Base-by-base conservation (phyloP, 2,888 invertebrate species). In the Parnassius glacialis region DNA sequence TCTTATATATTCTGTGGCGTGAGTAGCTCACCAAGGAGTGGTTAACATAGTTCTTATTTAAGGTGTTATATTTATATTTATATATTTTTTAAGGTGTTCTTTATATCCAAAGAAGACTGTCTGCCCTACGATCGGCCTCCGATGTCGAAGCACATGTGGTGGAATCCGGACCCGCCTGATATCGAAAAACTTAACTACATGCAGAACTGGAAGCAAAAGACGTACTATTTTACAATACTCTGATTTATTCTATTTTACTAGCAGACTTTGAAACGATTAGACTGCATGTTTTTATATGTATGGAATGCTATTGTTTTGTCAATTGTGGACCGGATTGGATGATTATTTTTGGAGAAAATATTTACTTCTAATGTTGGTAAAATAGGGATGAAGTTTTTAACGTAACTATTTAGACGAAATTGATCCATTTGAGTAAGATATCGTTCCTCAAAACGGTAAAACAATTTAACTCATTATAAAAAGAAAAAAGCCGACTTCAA, bases 141-240 rank as follows among this genome's bases (percentile, higher is more conserved):
- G n/a, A 73, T 91, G 77, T 81, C 85, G 0, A 87, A 87, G 48
- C 67, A 74, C 48, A 87, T 90, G 87, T 90, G 90, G 90, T 87
- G 82, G 78, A 90, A 87, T 66, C 53, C 67, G 0, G 81, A 83
- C 0, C 87, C 89, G 2, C 90, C 90, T 0, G 80, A 90, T 41
- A 11, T 84, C 0, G 68, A 64, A 11, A 75, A 20, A 0, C 74
- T 90, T 1, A 66, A 74, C 57, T 91, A 83, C 59, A 9, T 87
- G 1, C 73, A 78, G 47, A 76, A 83, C 0, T 68, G 68, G 1
- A 75, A 68, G 52, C 72, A 78, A 53, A 68, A 74, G 34, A 79
- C 83, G 90, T 90, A 57, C 70, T 81, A 5, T 67, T 13, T 44
- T 25, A 55, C 10, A 41, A 59, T 11, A 20, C 10, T 25, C 20